These are phyloP conservation scores for Hymenopus coronatus DNA, from an alignment of 2,888 invertebrate genomes.

Conservation along the genomic window DNA sequence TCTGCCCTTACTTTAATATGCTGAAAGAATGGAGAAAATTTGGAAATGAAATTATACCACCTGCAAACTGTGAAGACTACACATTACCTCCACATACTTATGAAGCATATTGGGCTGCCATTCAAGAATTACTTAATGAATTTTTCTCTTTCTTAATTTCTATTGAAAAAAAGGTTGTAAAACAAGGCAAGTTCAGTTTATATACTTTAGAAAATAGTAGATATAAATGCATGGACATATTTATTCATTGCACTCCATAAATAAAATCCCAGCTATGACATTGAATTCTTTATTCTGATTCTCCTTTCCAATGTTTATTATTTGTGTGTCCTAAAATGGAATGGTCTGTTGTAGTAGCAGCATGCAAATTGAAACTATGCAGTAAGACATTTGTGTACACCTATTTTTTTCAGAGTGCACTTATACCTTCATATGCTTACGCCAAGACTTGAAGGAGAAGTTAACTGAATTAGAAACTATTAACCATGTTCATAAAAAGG, in stretches of 20 bases:
- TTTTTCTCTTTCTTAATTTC: constrained; percentile 44
- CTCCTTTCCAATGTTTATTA: no score
- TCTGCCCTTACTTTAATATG: constrained; percentile 41
- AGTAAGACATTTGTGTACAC: no score
- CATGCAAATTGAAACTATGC: no score
- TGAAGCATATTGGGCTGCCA: constrained; percentile 49
- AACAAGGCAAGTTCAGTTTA: constrained; percentile 41
- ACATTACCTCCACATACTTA: constrained; percentile 47
- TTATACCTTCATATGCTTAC: constrained; percentile 44
- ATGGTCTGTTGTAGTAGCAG: no score
- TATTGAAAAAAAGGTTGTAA: constrained; percentile 46
- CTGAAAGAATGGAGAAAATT: constrained; percentile 35
- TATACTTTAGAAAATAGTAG: neutral
- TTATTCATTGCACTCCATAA: no score
- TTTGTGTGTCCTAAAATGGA: no score
- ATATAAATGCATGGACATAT: neutral
- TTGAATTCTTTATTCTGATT: no score
- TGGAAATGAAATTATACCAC: neutral
- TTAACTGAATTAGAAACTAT: constrained; percentile 46
- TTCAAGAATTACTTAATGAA: constrained; percentile 46
- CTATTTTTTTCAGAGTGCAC: neutral
- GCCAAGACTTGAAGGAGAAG: constrained; percentile 42
- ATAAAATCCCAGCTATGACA: no score
- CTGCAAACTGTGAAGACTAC: neutral
- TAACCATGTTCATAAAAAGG: constrained; percentile 45